Conservation (phyloP, 2,113 vertebrate genomes). For the Odocoileus virginianus region DNA sequence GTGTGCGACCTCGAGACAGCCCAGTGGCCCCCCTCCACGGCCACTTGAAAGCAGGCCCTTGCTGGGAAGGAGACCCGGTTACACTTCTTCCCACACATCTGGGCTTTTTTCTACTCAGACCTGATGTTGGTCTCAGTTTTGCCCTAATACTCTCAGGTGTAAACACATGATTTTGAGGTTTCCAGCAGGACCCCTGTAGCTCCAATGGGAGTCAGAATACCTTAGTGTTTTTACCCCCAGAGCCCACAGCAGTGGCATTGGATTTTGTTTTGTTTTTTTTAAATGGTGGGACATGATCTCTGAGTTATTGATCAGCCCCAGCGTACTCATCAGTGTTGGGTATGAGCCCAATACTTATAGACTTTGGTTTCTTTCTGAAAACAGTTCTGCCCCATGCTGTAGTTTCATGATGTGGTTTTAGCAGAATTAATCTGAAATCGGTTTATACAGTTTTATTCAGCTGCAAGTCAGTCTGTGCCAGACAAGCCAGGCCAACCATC, state of each 20-base stretch:
- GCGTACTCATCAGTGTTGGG: neutral
- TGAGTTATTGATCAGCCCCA: neutral
- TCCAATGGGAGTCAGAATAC: neutral
- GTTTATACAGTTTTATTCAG: slow-evolving; percentile 33
- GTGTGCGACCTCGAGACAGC: rapidly evolving
- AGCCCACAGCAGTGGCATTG: neutral
- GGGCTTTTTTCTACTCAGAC: neutral
- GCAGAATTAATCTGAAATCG: slow-evolving; percentile 39
- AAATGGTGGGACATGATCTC: neutral
- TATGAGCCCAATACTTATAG: neutral
- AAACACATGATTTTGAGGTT: neutral
- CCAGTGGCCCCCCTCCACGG: neutral
- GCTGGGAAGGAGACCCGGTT: neutral
- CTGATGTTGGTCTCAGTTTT: neutral
- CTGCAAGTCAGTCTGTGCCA: neutral
- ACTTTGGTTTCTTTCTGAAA: slow-evolving; percentile 37
- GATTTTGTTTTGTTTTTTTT: neutral
- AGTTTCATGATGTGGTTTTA: slow-evolving; percentile 20
- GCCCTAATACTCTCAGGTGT: too few relatives aligned
- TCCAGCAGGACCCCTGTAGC: neutral
- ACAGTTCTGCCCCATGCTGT: neutral
- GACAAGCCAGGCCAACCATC: neutral
- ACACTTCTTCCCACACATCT: neutral
- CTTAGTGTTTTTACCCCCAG: neutral
- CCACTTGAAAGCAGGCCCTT: too few relatives aligned